Evolutionary conservation across 2,888 invertebrate species (phyloP), one percentile per base, ranked within the genome.

Genomic region (Andrena chrysosceles): DNA sequence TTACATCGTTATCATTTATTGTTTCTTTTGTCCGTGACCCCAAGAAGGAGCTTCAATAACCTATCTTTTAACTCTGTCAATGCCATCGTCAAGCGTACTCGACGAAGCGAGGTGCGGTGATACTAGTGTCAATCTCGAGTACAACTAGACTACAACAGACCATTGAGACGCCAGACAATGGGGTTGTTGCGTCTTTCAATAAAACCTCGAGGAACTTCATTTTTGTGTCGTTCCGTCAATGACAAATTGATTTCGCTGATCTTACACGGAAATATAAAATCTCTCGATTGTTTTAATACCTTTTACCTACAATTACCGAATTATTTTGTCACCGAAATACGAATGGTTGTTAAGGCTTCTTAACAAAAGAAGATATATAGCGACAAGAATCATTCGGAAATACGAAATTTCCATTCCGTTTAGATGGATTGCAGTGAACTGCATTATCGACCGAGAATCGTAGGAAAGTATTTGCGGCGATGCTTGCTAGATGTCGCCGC

Each of bases 1-100:
- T 71, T 71, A 63, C 72, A 49, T 66, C 66, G 33, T 52, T 1
- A 56, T 76, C 63, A 77, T 75, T 84, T 85, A 71, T 69, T 70
- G 68, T 69, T 20, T 31, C 72, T 31, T 69, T 80, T 85, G 84
- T 77, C 86, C 81, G 56, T 79, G 86, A 81, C 83, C 78, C 64
- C 74, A 70, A 48, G 68, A 52, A 77, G 73, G 80, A 68, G 69
- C 69, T 85, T 81, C 80, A 83, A 83, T 77, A 86, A 83, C 80
- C 78, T 81, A 86, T 86, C 86, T 86, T 42, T 86, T 78, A 86
- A 86, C 76, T 76, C 80, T 78, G 67, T 84, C 86, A 86, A 86
- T 86, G 86, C 78, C 86, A 78, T 64, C 83, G 66, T 86, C 75
- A 78, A 86, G 83, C 69, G 63, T 66, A 49, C 83, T 83, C 70